Evolutionary conservation across 2,888 invertebrate genomes (phyloP).

Genomic region (Drosophila macrospina): DNA sequence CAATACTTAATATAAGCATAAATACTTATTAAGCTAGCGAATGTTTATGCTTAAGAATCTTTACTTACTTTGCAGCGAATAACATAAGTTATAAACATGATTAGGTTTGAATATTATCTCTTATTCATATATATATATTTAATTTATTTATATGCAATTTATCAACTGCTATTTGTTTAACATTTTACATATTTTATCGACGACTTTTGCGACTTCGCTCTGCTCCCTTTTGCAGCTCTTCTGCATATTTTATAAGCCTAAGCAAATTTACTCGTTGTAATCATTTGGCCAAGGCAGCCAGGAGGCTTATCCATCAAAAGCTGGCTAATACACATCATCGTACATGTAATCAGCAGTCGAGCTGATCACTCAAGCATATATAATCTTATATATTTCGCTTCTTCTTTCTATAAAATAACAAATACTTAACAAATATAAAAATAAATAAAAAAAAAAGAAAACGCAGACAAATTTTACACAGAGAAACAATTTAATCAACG

Average conservation of each 20-base stretch:
- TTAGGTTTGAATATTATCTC: no score
- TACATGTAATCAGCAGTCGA: conserved; percentile 18
- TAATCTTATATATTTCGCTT: conserved; percentile 43
- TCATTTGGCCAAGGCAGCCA: conserved; percentile 31
- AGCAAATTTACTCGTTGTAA: conserved; percentile 12
- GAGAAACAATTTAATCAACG: conserved; percentile 75
- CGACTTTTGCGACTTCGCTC: background rate
- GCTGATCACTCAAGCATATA: conserved; percentile 54
- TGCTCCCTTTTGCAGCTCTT: background rate
- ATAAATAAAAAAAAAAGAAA: no score
- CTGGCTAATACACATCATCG: conserved; percentile 37
- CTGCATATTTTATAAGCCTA: conserved; percentile 35
- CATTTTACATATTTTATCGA: background rate
- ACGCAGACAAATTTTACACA: conserved; percentile 34
- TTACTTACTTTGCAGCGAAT: no score
- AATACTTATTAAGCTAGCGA: background rate
- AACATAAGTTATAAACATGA: no score
- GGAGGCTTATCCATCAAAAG: conserved; percentile 49
- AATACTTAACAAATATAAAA: conserved; percentile 20
- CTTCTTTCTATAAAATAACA: conserved; percentile 39
- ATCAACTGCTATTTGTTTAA: background rate
- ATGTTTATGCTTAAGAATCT: no score
- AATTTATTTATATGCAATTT: no score
- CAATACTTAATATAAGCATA: background rate
- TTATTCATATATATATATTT: no score